Base-by-base conservation (phyloP, 2,888 invertebrate genomes). In the Sinhomidia bicolor region DNA sequence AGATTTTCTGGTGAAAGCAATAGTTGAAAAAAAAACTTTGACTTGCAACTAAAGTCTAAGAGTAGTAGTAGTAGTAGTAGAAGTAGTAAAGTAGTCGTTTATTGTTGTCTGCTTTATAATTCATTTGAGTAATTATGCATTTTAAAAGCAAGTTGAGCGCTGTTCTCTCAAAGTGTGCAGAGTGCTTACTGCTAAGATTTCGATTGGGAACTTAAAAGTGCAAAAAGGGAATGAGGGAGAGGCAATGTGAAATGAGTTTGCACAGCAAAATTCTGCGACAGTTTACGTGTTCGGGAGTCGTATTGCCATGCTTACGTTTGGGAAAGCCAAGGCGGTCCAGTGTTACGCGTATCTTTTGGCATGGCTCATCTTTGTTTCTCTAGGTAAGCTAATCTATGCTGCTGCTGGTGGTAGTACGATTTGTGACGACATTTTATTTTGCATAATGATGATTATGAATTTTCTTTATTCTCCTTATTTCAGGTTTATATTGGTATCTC, bases 331-430 rank as follows among this genome's bases (percentile, higher is more conserved):
- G 82, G 90, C 90, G 36, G 90, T 91, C 62, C 89, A 90, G 74
- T 92, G 92, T 80, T 92, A 92, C 88, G 78, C 91, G 26, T 91
- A 90, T 82, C 87, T 92, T 26, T 89, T 92, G 12, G 79, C 91
- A 68, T 92, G 92, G 92, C 91, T 92, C 29, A 88, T 92, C 81
- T 78, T 92, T 68, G 92, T 91, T 60, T 92, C 92, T 41, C 68
- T 91, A 41, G 92, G 92, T 92, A 51, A 36, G 32, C n/a, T n/a
- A n/a, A n/a, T n/a, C n/a, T n/a, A n/a, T n/a, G n/a, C n/a, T n/a
- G n/a, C n/a, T n/a, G n/a, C n/a, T n/a, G n/a, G 23, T 65, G 5
- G 2, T 17, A 32, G 17, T 54, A 17, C 17, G 12, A 41, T 47
- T 47, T 47, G 12, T 47, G 47, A 47, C 3, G n/a, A 41, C 10